Evolutionary conservation across 2,113 vertebrate genomes (phyloP).

Genomic region (Chaetops frenatus): DNA sequence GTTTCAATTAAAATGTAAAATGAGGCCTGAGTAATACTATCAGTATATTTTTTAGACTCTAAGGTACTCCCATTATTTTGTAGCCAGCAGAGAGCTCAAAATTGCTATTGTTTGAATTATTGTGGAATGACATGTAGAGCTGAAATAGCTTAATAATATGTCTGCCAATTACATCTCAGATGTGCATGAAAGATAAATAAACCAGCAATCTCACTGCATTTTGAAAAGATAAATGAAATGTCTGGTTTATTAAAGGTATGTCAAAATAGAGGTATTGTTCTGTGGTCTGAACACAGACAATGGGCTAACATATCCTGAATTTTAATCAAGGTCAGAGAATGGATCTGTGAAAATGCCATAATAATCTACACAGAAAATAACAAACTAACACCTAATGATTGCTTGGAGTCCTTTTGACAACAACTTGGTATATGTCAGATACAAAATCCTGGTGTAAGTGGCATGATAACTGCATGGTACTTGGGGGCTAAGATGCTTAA

Average conservation of each 20-base stretch:
- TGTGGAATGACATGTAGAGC: neutral
- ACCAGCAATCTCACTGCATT: neutral
- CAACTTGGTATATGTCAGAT: neutral
- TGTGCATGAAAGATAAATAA: neutral
- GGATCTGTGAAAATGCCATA: neutral
- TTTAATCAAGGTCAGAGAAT: neutral
- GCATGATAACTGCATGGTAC: neutral
- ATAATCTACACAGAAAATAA: neutral
- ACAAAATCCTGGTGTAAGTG: neutral
- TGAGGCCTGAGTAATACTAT: neutral
- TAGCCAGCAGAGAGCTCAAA: neutral
- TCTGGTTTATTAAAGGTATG: neutral
- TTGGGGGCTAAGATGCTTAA: neutral
- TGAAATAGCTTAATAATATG: constrained; percentile 17
- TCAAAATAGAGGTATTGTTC: neutral
- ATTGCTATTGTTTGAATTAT: neutral
- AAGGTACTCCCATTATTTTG: neutral
- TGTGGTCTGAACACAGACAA: neutral
- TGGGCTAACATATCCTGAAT: neutral
- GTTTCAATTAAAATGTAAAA: constrained; percentile 27
- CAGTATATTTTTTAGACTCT: neutral
- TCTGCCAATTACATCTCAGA: neutral
- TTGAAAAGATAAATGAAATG: constrained; percentile 4
- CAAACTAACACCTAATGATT: neutral
- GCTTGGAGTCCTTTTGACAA: neutral